Evolutionary conservation across 2,113 vertebrate genomes (phyloP).

Genomic region (Brachypodius melanocephalos): DNA sequence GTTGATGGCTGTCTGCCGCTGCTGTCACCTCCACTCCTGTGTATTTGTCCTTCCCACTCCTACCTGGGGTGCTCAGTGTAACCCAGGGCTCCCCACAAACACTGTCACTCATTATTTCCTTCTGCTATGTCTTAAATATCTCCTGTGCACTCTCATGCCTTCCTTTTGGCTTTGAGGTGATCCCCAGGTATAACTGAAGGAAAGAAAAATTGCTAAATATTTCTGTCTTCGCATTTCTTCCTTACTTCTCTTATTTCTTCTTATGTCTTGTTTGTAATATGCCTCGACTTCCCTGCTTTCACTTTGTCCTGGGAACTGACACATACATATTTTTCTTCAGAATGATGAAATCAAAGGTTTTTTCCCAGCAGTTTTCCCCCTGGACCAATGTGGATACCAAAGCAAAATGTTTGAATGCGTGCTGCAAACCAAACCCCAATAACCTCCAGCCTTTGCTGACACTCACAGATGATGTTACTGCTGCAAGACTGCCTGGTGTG

Average conservation of each 20-base stretch:
- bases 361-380: not conserved
- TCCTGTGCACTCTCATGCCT: not conserved
- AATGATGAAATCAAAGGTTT: slow-evolving; percentile 32
- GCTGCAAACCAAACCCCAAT: not conserved
- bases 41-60: not conserved
- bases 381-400: not conserved
- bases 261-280: not conserved
- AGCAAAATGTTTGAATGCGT: not conserved
- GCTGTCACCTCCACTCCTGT: not conserved
- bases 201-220: not conserved
- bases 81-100: not conserved
- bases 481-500: not conserved
- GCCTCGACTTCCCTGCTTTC: fast-evolving
- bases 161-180: not conserved
- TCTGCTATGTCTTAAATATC: not conserved
- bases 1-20: not conserved
- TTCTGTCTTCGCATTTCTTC: not conserved
- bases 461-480: not conserved
- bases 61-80: no score
- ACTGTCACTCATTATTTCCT: not conserved
- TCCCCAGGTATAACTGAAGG: not conserved
- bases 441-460: not conserved
- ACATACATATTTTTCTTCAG: not conserved
- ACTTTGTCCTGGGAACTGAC: not conserved
- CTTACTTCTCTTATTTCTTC: not conserved